Conservation (phyloP, 2,888 invertebrate species). For the Cryptophagus acutangulus region DNA sequence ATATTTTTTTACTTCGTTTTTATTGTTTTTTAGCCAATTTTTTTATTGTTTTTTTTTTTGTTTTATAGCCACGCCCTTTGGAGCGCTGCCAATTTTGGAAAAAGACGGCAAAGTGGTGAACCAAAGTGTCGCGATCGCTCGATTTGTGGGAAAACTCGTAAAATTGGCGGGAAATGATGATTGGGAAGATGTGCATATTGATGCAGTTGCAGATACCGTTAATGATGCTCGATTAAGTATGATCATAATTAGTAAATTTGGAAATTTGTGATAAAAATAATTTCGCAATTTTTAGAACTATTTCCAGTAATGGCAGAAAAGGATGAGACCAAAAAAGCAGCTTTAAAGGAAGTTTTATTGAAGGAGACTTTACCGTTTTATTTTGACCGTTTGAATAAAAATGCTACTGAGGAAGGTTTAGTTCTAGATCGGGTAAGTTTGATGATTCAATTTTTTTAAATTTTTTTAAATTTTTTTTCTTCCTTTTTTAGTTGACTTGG, state of each 20-base stretch:
- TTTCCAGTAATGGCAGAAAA: constrained; percentile 49
- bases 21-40: too few species aligned
- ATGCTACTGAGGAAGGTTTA: constrained; percentile 51
- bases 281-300: constrained; percentile 23
- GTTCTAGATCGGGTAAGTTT: constrained; percentile 45
- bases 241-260: too few species aligned
- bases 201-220: constrained; percentile 57
- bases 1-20: too few species aligned
- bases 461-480: not conserved
- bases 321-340: not conserved
- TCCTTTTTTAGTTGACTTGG: constrained; percentile 51
- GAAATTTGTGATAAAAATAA: not conserved
- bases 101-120: constrained; percentile 59
- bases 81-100: constrained; percentile 60
- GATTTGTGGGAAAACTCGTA: constrained; percentile 59
- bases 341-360: constrained; percentile 42
- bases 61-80: constrained; percentile 53
- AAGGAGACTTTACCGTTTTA: constrained; percentile 54
- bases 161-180: constrained; percentile 55
- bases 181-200: constrained; percentile 60
- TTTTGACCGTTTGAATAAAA: constrained; percentile 53
- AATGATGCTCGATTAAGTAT: constrained; percentile 57
- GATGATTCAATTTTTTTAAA: not conserved
- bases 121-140: constrained; percentile 57
- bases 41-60: too few species aligned